Base-by-base conservation (phyloP, 2,888 invertebrate genomes). In the Ophion ellenae region DNA sequence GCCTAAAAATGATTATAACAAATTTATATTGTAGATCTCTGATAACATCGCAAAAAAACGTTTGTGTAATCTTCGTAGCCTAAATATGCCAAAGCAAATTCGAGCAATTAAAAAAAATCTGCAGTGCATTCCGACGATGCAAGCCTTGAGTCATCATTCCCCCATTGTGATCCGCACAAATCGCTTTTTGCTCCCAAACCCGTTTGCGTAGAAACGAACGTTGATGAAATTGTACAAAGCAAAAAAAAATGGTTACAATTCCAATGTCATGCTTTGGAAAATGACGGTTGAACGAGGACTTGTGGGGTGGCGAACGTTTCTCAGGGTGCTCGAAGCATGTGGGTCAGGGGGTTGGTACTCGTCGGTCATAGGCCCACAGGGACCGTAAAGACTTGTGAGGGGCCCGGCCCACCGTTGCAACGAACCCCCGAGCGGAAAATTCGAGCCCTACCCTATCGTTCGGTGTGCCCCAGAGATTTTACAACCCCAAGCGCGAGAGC, bases 321-420 rank as follows among this genome's bases (percentile, higher is more conserved):
- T 45, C 40, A 14, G 66, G 67, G 32, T 63, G 59, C 59, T 61
- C 61, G 32, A 11, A 9, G 40, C 14, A 57, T 61, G 24, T 32
- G 7, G 24, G 53, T 32, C 66, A 24, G 73, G 71, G 85, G 80
- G 67, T 80, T 76, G 80, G 69, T 63, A 69, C 85, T 80, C 40
- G 40, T 17, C 76, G 45, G 45, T 36, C 40, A 86, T 86, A 86
- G 85, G 85, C 73, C 57, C 47, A 20, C n/a, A 36, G 36, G 3
- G 57, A 73, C 57, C 36, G 53, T 40, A 36, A 47, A n/a, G 75
- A 67, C 59, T 59, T 75, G 70, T 66, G 67, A 59, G 73, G 85
- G 85, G 85, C 67, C 80, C 83, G 73, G 76, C 85, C 85, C 85
- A 86, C 73, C 70, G 36, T 69, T 80, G 14, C 45, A 9, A 64